phyloP scores from a whole-genome alignment of 2,797 vertebrate genomes.

The Neosilurus mollespiculum region DNA sequence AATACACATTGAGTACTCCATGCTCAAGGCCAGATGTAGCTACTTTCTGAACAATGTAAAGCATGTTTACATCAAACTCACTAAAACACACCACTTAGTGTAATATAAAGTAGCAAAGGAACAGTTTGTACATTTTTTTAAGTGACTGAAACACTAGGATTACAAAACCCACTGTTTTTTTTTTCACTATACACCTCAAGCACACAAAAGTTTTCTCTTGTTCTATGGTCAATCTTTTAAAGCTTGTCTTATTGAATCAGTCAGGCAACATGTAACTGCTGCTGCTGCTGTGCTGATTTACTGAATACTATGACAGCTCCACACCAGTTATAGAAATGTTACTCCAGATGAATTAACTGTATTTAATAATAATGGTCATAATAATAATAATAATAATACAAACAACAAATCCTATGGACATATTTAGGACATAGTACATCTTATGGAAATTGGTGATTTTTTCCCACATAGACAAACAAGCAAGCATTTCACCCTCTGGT shows the following conservation, averaged over 20 bases:
- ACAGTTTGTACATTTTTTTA: background rate
- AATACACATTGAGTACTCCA: background rate
- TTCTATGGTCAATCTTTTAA: slow-evolving; percentile 3
- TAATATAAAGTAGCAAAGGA: background rate
- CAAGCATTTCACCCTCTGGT: no score
- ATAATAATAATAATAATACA: no score
- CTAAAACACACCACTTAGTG: background rate
- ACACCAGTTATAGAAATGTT: background rate
- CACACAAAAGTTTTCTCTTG: background rate
- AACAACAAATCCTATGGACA: no score
- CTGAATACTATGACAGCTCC: background rate
- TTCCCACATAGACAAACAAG: no score
- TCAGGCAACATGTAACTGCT: background rate
- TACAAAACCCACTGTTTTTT: background rate
- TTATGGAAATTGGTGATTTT: no score
- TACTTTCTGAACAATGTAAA: slow-evolving; percentile 8
- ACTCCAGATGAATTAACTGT: background rate
- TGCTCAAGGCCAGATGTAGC: background rate
- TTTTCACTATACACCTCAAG: background rate
- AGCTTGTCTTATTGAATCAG: slow-evolving; percentile 6
- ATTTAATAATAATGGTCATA: no score
- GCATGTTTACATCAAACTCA: background rate
- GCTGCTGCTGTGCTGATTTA: background rate
- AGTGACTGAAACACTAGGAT: background rate
- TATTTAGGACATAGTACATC: no score